A percentile compares a stretch with the other conserved stretches of the same genome.
These are phyloP conservation scores for Hippopotamus amphibius DNA, from an alignment of 2,113 vertebrate species.

Conservation along the genomic window DNA sequence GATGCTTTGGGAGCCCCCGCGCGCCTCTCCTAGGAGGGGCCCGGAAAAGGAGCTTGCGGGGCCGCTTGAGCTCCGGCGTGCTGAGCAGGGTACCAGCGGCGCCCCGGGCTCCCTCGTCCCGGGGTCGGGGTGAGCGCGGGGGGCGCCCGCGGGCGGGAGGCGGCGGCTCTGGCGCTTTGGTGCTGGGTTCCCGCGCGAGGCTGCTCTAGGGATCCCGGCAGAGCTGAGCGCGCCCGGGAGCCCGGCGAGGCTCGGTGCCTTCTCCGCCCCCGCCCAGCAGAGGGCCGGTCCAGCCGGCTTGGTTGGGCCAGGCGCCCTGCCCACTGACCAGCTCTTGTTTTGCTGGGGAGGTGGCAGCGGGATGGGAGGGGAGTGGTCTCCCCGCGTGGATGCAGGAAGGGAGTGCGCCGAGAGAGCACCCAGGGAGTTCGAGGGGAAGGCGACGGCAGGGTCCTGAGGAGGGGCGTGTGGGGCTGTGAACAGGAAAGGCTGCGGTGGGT, in stretches of 20 bases:
- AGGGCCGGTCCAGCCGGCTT: not conserved
- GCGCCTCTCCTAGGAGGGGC: slow-evolving; percentile 4
- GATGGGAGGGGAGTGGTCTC: not conserved
- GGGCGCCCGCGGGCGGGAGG: not conserved
- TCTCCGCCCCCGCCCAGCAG: not conserved
- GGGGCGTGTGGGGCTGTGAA: not conserved
- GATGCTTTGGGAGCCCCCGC: not conserved
- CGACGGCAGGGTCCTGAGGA: not conserved
- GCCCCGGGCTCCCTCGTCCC: not conserved
- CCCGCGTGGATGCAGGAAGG: not conserved
- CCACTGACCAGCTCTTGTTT: not conserved
- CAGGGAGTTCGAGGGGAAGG: not conserved
- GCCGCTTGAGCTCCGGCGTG: not conserved
- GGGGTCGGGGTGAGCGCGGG: not conserved
- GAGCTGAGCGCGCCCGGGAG: not conserved
- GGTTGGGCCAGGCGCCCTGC: not conserved
- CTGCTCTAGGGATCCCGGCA: not conserved
- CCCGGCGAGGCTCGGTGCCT: not conserved
- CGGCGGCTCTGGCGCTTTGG: not conserved
- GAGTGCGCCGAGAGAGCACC: not conserved
- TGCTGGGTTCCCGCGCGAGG: not conserved
- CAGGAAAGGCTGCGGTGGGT: rapidly evolving
- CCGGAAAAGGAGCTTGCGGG: not conserved
- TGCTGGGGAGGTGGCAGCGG: not conserved
- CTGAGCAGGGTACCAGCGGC: not conserved